These are phyloP conservation scores for Oryzias woworae DNA, from an alignment of 2,113 vertebrate species.

Conservation along the genomic window DNA sequence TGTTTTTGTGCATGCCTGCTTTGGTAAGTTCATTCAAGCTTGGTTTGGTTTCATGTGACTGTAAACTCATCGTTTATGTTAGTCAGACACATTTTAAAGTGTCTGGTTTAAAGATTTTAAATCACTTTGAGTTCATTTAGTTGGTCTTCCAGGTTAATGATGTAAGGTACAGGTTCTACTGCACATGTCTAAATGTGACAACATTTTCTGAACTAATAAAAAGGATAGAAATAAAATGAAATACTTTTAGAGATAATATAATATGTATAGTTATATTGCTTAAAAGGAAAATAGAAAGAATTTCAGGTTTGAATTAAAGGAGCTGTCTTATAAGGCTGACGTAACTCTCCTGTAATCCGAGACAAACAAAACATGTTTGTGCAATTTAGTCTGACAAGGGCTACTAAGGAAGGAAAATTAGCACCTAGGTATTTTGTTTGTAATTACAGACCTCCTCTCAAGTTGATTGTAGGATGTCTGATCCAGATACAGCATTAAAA, in stretches of 20 bases:
- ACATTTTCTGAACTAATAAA: too few species aligned
- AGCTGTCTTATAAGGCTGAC: conserved; percentile 46
- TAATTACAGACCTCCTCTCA: too few species aligned
- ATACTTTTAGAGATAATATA: not conserved
- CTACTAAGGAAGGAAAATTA: too few species aligned
- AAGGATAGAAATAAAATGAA: not conserved
- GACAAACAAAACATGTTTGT: conserved; percentile 18
- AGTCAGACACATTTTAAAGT: not conserved
- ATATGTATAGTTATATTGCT: not conserved
- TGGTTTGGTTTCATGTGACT: not conserved
- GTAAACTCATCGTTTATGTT: not conserved
- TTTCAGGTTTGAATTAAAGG: conserved; percentile 35
- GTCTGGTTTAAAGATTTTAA: not conserved
- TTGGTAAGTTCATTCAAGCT: conserved; percentile 82
- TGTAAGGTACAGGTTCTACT: not conserved
- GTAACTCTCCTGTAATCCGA: conserved; percentile 64
- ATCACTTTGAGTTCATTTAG: not conserved
- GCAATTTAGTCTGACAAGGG: not conserved
- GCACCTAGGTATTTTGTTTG: too few species aligned
- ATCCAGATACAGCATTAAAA: too few species aligned
- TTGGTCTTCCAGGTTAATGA: not conserved
- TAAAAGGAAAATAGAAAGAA: conserved; percentile 2
- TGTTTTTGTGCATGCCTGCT: conserved; percentile 78
- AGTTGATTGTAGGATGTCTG: too few species aligned
- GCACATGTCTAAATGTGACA: too few species aligned